phyloP scores from a whole-genome alignment of 2,888 invertebrate species.

The Agriopis marginaria region DNA sequence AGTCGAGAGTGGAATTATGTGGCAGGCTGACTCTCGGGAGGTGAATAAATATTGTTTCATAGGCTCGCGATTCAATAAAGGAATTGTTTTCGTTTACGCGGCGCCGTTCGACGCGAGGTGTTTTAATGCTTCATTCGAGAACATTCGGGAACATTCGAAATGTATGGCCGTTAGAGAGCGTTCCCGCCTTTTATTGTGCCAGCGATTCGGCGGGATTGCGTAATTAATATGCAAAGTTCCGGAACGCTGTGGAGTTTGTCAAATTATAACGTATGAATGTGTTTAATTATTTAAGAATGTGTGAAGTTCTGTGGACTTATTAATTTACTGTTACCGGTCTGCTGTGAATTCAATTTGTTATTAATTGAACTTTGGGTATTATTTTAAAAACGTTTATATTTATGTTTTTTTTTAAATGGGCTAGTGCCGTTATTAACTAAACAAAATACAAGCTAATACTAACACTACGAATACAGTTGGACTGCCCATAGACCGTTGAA shows the following conservation, averaged over 20 bases:
- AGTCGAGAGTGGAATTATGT: slow-evolving; percentile 65
- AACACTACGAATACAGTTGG: no score
- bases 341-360: slow-evolving; percentile 8
- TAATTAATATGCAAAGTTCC: slow-evolving; percentile 39
- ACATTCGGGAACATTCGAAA: slow-evolving; percentile 26
- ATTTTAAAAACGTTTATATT: no score
- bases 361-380: background rate
- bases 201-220: slow-evolving; percentile 31
- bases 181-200: slow-evolving; percentile 32
- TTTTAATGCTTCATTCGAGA: slow-evolving; percentile 38
- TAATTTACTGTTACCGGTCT: slow-evolving; percentile 10
- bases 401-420: no score
- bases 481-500: no score
- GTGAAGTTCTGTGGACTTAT: slow-evolving; percentile 18
- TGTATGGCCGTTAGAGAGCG: slow-evolving; percentile 29
- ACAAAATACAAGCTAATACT: no score
- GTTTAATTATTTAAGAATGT: slow-evolving; percentile 33
- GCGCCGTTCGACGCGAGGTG: slow-evolving; percentile 49
- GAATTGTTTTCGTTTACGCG: slow-evolving; percentile 59
- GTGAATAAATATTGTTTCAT: slow-evolving; percentile 63
- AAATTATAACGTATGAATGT: slow-evolving; percentile 35
- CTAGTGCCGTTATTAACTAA: no score
- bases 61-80: slow-evolving; percentile 62
- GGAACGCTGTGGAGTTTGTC: slow-evolving; percentile 31
- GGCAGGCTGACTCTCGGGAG: slow-evolving; percentile 50